Evolutionary conservation across 2,797 vertebrate genomes (phyloP).

Genomic region (Typhlichthys eigenmanni): DNA sequence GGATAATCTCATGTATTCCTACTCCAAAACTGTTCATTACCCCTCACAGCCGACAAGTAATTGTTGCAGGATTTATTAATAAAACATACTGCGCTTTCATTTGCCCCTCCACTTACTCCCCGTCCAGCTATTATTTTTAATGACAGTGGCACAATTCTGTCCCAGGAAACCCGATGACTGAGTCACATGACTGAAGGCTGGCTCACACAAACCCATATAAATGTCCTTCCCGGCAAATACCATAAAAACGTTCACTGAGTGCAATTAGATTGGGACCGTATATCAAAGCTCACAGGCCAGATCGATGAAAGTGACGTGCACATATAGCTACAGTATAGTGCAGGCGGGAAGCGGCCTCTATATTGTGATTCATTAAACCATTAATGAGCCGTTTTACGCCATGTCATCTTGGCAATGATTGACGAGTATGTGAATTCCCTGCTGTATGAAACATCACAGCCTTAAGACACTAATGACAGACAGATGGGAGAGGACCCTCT

Average conservation of each 20-base stretch:
- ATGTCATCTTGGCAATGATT: slow-evolving; percentile 62
- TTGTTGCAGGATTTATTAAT: slow-evolving; percentile 49
- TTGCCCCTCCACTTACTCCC: slow-evolving; percentile 30
- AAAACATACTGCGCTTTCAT: slow-evolving; percentile 38
- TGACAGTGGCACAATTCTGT: slow-evolving; percentile 48
- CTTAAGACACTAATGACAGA: slow-evolving; percentile 3
- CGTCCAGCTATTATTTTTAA: slow-evolving; percentile 62
- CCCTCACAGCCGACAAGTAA: slow-evolving; percentile 19
- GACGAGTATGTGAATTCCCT: slow-evolving; percentile 53
- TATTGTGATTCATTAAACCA: slow-evolving; percentile 77
- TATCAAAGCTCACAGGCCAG: slow-evolving; percentile 66
- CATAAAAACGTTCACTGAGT: slow-evolving; percentile 71
- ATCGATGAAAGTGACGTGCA: slow-evolving; percentile 75
- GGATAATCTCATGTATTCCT: slow-evolving; percentile 38
- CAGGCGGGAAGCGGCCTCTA: slow-evolving; percentile 51
- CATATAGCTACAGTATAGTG: slow-evolving; percentile 48
- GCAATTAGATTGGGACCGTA: slow-evolving; percentile 76
- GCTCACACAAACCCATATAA: slow-evolving; percentile 58
- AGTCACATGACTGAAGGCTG: slow-evolving; percentile 45
- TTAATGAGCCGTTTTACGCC: slow-evolving; percentile 78
- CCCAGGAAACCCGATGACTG: slow-evolving; percentile 40
- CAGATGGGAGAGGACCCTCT: background rate
- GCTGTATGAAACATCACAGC: slow-evolving; percentile 33
- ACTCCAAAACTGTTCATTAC: slow-evolving; percentile 16
- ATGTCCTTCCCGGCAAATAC: slow-evolving; percentile 62